Conservation (phyloP, 2,113 vertebrate genomes). For the Malaclemys terrapin region DNA sequence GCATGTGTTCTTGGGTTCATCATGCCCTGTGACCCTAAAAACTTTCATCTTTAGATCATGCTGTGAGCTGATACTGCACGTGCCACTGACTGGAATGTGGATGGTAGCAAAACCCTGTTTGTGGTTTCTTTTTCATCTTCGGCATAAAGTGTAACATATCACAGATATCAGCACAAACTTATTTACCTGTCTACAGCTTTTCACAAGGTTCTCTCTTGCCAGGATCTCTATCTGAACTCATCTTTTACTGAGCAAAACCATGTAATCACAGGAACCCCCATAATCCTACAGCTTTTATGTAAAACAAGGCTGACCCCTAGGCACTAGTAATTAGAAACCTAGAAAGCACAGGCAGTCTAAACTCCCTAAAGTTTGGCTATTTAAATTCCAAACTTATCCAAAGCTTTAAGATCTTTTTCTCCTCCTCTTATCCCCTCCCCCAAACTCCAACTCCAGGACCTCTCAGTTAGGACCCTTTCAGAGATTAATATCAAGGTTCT, state of each 20-base stretch:
- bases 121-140: slow-evolving; percentile 58
- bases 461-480: background rate
- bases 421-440: background rate
- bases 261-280: background rate
- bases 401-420: background rate
- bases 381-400: slow-evolving; percentile 5
- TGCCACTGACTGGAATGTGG: slow-evolving; percentile 18
- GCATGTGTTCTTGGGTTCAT: slow-evolving; percentile 48
- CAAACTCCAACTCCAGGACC: background rate
- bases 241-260: slow-evolving; percentile 20
- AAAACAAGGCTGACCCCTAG: background rate
- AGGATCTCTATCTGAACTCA: slow-evolving; percentile 28
- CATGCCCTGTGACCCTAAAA: slow-evolving; percentile 58
- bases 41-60: slow-evolving; percentile 67
- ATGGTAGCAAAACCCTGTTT: background rate
- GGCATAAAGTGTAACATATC: slow-evolving; percentile 19
- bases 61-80: slow-evolving; percentile 64
- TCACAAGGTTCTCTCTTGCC: slow-evolving; percentile 39
- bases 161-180: slow-evolving; percentile 31
- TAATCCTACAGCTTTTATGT: background rate
- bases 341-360: background rate
- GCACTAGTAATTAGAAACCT: background rate
- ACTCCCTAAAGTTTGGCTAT: background rate
- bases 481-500: background rate
- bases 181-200: slow-evolving; percentile 39